Percentiles rank a stretch among this genome's conserved stretches.
Evolutionary conservation across 2,797 vertebrate genomes (phyloP).

Genomic region (Dendrocincla tyrannina): DNA sequence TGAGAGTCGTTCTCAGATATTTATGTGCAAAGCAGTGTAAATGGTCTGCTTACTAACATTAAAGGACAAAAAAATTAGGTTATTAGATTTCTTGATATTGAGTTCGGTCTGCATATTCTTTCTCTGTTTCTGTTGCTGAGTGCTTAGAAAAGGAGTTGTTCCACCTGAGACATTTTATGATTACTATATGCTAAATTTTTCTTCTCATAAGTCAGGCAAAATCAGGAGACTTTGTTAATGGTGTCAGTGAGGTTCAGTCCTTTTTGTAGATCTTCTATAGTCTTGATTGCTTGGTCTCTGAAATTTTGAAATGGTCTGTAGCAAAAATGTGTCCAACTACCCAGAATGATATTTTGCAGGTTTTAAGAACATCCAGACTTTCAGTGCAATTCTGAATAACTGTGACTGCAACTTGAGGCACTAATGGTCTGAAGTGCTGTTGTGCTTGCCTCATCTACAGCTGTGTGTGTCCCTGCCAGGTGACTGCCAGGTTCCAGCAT

Average conservation of each 20-base stretch:
- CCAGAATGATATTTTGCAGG: background rate
- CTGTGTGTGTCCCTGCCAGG: background rate
- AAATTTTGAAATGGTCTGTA: background rate
- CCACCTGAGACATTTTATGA: background rate
- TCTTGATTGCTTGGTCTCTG: background rate
- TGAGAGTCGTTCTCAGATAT: constrained; percentile 32
- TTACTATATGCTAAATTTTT: background rate
- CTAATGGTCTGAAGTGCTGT: background rate
- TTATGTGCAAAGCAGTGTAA: constrained; percentile 14
- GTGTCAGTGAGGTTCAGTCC: background rate
- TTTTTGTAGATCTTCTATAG: background rate
- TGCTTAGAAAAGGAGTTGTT: background rate
- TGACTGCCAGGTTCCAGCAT: background rate
- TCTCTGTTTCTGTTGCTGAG: background rate
- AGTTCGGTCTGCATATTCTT: constrained; percentile 1
- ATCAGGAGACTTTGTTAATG: background rate
- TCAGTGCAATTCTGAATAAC: background rate
- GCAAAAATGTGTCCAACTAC: background rate
- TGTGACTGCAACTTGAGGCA: background rate
- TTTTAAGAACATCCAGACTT: background rate
- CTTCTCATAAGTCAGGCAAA: background rate
- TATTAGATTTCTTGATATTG: constrained; percentile 40
- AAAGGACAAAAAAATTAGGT: background rate
- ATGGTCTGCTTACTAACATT: constrained; percentile 47
- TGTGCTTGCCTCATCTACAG: accelerated